A percentile compares a stretch with the other conserved stretches of the same genome.
Evolutionary conservation across 1,140 invertebrate genomes (phyloP).

Genomic region (Eriocheir sinensis): DNA sequence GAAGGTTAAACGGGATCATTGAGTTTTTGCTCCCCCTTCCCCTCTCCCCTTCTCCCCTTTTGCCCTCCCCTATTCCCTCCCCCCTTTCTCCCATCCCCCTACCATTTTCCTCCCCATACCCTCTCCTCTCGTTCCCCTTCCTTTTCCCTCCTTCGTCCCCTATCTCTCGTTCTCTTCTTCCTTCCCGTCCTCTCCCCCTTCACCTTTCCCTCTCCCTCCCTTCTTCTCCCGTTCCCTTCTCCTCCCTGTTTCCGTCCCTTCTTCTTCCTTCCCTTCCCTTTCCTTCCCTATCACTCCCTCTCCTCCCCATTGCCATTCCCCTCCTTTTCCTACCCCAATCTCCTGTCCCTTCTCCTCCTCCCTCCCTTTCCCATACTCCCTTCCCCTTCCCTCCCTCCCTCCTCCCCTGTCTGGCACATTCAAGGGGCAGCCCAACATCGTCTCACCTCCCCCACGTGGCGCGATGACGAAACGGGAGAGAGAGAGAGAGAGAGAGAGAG

Average conservation of each 20-base stretch:
- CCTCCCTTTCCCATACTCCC: neutral
- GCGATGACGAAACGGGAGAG: too few species aligned
- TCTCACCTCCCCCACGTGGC: too few species aligned
- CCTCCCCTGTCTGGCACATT: too few species aligned
- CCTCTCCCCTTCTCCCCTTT: neutral
- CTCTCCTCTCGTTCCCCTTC: neutral
- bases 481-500: neutral
- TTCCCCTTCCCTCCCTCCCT: neutral
- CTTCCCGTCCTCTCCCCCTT: neutral
- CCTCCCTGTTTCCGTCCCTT: neutral
- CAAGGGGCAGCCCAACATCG: too few species aligned
- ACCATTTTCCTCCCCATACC: neutral
- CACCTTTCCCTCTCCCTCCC: neutral
- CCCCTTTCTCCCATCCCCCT: neutral
- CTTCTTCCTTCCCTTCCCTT: neutral
- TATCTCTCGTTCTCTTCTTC: too few species aligned
- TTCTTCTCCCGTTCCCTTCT: neutral
- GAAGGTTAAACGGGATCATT: too few species aligned
- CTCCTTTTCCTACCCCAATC: too few species aligned
- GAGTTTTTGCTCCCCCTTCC: too few species aligned
- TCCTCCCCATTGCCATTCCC: too few species aligned
- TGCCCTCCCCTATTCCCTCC: neutral
- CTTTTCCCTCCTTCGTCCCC: too few species aligned
- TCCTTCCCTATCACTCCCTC: neutral
- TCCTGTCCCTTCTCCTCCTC: too few species aligned